These are phyloP conservation scores for roundworm (Caenorhabditis elegans) DNA, from an alignment of 1,140 invertebrate genomes.

Conservation along the genomic window WBcel235 BX284602.5:9905001-9905500, in stretches of 20 bases:
- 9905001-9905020: too few relatives aligned
- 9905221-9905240: too few relatives aligned
- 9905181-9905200: not conserved
- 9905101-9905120: not conserved
- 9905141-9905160: not conserved
- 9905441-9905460: not conserved
- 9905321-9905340: not conserved
- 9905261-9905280: too few relatives aligned
- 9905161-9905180: not conserved
- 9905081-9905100: not conserved
- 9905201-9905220: not conserved
- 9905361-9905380: not conserved
- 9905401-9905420: too few relatives aligned
- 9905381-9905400: too few relatives aligned
- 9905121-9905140: not conserved
- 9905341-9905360: too few relatives aligned
- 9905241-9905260: too few relatives aligned
- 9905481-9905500: not conserved
- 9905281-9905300: not conserved
- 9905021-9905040: too few relatives aligned
- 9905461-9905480: not conserved
- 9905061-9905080: not conserved
- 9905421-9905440: not conserved
- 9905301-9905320: not conserved
- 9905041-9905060: too few relatives aligned